phyloP scores from a whole-genome alignment of 2,888 invertebrate species.

The Leucoma salicis region DNA sequence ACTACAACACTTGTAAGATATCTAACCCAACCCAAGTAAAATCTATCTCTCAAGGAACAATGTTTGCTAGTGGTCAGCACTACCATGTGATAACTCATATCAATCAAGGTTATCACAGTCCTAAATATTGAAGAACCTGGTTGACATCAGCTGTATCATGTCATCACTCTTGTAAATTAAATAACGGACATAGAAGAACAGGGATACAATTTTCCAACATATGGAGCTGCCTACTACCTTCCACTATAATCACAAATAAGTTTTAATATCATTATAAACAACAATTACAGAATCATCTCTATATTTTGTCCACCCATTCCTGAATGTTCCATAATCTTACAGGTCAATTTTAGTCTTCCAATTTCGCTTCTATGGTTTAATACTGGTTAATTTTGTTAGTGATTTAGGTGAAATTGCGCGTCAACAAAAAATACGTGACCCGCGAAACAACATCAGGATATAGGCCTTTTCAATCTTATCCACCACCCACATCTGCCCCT shows the following conservation, averaged over 20 bases:
- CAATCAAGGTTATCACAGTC: too few relatives aligned
- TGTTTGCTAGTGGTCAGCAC: too few relatives aligned
- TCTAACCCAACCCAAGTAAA: too few relatives aligned
- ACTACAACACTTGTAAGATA: too few relatives aligned
- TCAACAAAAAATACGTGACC: slow-evolving; percentile 44
- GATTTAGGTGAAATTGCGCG: slow-evolving; percentile 38
- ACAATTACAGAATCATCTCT: slow-evolving; percentile 21
- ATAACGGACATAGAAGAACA: not conserved
- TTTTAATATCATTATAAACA: slow-evolving; percentile 25
- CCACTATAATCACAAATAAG: slow-evolving; percentile 27
- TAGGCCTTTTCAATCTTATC: slow-evolving; percentile 49
- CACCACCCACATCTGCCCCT: slow-evolving; percentile 34
- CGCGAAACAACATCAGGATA: slow-evolving; percentile 20
- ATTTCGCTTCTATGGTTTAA: slow-evolving; percentile 34
- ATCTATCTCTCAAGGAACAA: too few relatives aligned
- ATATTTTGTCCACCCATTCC: slow-evolving; percentile 9
- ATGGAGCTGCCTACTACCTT: slow-evolving; percentile 46
- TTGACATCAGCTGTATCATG: not conserved
- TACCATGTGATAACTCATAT: too few relatives aligned
- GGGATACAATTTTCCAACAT: slow-evolving; percentile 25
- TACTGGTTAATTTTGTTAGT: slow-evolving; percentile 55
- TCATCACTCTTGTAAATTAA: not conserved
- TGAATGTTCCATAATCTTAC: slow-evolving; percentile 7
- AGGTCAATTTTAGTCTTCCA: slow-evolving; percentile 16
- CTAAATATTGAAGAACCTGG: too few relatives aligned